Evolutionary conservation across 2,113 vertebrate species (phyloP).

Genomic region (Callipepla californica): DNA sequence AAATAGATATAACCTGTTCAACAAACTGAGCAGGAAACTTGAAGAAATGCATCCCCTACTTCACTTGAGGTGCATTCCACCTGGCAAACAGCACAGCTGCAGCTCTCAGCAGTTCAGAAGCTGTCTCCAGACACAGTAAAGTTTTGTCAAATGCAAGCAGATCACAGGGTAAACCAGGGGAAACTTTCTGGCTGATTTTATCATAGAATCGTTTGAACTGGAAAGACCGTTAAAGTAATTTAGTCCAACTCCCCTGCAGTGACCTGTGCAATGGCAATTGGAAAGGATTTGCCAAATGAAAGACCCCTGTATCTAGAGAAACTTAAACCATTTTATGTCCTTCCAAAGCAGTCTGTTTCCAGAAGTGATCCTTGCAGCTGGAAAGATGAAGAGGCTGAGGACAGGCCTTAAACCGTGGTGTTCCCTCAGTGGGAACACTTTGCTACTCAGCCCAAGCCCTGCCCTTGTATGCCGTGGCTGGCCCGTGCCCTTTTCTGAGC

Average conservation of each 20-base stretch:
- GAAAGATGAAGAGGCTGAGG: neutral
- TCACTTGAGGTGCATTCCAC: conserved; percentile 71
- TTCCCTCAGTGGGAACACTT: rapidly evolving
- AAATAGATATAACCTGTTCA: conserved; percentile 78
- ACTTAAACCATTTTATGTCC: neutral
- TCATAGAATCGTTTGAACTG: no score
- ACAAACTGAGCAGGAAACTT: conserved; percentile 77
- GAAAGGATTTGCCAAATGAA: neutral
- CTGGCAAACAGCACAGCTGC: conserved; percentile 74
- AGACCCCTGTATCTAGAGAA: neutral
- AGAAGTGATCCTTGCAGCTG: neutral
- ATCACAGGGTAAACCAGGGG: neutral
- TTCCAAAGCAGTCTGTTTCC: neutral
- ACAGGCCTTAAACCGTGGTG: neutral
- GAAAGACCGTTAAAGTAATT: no score
- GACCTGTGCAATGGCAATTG: neutral
- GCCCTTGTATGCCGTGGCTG: rapidly evolving
- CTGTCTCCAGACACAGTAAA: conserved; percentile 53
- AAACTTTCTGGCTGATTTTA: neutral
- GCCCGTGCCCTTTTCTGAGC: neutral
- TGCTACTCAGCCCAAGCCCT: rapidly evolving
- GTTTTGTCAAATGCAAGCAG: conserved; percentile 22
- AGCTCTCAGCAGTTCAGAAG: conserved; percentile 48
- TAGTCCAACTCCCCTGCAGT: no score
- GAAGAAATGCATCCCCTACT: conserved; percentile 68